Base-by-base conservation (phyloP, 2,888 invertebrate species). In the Epinotia bilunana region DNA sequence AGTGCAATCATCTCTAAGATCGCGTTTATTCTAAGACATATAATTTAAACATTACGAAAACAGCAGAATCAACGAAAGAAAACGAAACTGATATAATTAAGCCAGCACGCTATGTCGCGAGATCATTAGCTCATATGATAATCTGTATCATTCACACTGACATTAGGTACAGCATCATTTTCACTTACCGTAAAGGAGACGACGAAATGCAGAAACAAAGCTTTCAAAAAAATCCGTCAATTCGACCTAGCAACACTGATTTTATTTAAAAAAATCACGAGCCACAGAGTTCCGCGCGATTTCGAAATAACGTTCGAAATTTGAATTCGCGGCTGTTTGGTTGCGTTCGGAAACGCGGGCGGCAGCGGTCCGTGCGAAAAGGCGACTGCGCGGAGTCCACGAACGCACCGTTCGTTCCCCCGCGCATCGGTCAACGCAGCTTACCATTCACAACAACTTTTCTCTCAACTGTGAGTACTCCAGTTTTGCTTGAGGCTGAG, bases 101-200 rank as follows among this genome's bases (percentile, higher is more conserved):
- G 53, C 61, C 62, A 61, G 55, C 83, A 84, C 84, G 84, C 82
- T 80, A 84, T 82, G 76, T 77, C 83, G 82, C 82, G 82, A 77
- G 76, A 69, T 77, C 77, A 81, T 72, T 78, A 78, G 65, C 53
- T 58, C 74, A 65, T 75, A 75, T 55, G 71, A 75, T 75, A 67
- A 75, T 71, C 65, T 65, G 70, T 74, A 70, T 70, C 74, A 69
- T 73, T 73, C 73, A 73, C 73, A 61, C 61, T 23, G 13, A 28
- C 12, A 63, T 73, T 67, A n/a, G n/a, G n/a, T n/a, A 64, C 64
- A 72, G 72, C 62, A 69, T 69, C 33, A 71, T 63, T 73, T 77
- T 76, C 71, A 90, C 92, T 93, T 77, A 93, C 93, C 92, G 91
- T 84, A 85, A 85, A 78, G 79, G 80, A 84, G 81, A 87, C 90